Evolutionary conservation across 2,888 invertebrate genomes (phyloP), one percentile per base, ranked within the genome.

Genomic region (Leucozona laternaria): DNA sequence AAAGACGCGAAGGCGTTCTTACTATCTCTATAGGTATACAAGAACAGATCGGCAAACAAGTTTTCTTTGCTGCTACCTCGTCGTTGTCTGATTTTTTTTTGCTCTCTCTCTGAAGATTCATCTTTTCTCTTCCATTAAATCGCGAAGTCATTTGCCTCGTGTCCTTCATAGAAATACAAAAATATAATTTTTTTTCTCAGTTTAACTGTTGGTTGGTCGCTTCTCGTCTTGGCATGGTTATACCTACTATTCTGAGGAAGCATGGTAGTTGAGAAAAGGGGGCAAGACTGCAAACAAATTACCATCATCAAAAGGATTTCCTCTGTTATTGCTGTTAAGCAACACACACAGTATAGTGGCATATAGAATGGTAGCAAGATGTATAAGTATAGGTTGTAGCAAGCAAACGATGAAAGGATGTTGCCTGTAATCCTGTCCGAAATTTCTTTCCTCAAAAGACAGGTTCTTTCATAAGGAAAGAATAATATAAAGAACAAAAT

Each of bases 241-340:
- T 31, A 7, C 1, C 7, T 8, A 8, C 31, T 31, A 31, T 31
- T n/a, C n/a, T n/a, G n/a, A n/a, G 31, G 8, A 55, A 48, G 20
- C 2, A 20, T 10, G 11, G 20, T 8, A 20, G 4, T 20, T 48
- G 28, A 28, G 45, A 1, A 64, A 13, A 22, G 7, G 20, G 13
- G 20, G 13, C n/a, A 45, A 8, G 28, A 48, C 40, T 71, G 77
- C 82, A 79, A 86, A 82, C 86, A 86, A 86, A 86, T 86, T 86
- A 86, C 81, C 86, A 82, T 82, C 82, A 86, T 86, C 82, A 82
- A 75, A 78, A 86, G 86, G 86, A 86, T 78, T 86, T 84, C 71
- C 86, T 82, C 81, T 68, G 60, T 85, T 85, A 68, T 72, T 85
- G 60, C 81, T 68, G 72, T 62, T 68, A 57, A 73, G 64, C 75